Evolutionary conservation across 2,888 invertebrate species (phyloP), one percentile per base, ranked within the genome.

Genomic region (Cephus rjabovi): DNA sequence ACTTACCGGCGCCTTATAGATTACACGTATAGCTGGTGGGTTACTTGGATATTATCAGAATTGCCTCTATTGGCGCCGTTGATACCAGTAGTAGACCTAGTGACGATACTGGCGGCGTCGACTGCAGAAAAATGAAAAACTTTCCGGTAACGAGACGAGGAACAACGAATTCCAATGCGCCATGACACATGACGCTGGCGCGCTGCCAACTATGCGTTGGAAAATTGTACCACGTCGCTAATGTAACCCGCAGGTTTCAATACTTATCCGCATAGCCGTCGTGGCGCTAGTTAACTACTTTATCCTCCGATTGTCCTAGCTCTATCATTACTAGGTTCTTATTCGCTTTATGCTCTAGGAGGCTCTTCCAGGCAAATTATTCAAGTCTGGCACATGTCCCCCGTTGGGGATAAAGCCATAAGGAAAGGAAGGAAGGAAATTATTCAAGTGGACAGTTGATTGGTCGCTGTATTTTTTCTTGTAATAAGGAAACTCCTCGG

Each of bases 111-210:
- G 56, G 56, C 56, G 56, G 56, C 56, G 56, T 56, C 56, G 23
- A 56, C 56, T 56, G 56, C 56, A 23, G 56, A 56, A 56, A 56
- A 56, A 56, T 56, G 56, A 56, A 56, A 56, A 23, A 56, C 56
- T 56, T 56, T 82, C 84, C 84, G 85, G 89, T 88, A 89, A 89
- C 88, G 87, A 89, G 88, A 88, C 88, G 87, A 85, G 87, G 87
- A 88, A 88, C 88, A 88, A 88, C 87, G 88, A 87, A 89, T 89
- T 89, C 89, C 89, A 83, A 88, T 89, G 88, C 86, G 82, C 86
- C 86, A 86, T 88, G 88, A 89, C 89, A 89, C 89, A 88, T 87
- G 88, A 85, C 81, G 79, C 85, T 89, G 89, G 89, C 88, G 80
- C 83, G 78, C 77, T 83, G 89, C 89, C 89, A 89, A 87, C 84